Base-by-base conservation (phyloP, 2,113 vertebrate genomes). In the Platichthys stellatus region DNA sequence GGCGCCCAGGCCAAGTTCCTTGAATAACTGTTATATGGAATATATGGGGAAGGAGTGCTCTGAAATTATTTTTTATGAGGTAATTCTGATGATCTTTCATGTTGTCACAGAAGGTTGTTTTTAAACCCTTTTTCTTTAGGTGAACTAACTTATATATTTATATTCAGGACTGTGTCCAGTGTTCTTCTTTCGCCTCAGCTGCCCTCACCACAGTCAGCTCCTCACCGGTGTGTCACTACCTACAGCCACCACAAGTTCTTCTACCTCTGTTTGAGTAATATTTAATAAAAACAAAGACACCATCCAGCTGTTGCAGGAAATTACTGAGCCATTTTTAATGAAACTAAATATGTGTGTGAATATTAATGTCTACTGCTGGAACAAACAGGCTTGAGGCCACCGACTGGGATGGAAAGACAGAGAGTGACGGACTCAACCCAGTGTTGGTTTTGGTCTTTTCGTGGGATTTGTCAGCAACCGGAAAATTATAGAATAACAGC, bases 371-470 rank as follows among this genome's bases (percentile, higher is more conserved):
- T 65, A 51, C 2, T 23, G 43, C 23, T 2, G 43, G 40, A 64
- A 28, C 17, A 20, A 20, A 49, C 28, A 5, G 47, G 28, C 20
- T 18, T 24, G n/a, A 53, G 59, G 54, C 45, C 31, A 40, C 17
- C 53, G 18, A 51, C 26, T 4, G 23, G 18, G 23, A 18, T 11
- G 5, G 17, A 47, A 63, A 57, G 26, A 26, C 10, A 10, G 51
- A 63, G n/a, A 58, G 40, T 53, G 4, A 21, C 31, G 14, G 21
- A 8, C 3, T 23, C 31, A 63, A 26, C n/a, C 26, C n/a, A 43
- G 24, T 75, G 11, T 40, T 71, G 57, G 9, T 69, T 24, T 69
- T 62, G 77, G 49, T 73, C 15, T 53, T 66, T 75, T 26, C n/a
- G 18, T 26, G 18, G 13, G 31, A 51, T 72, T 59, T 71, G 68